phyloP scores from a whole-genome alignment of 2,888 invertebrate species.

The Apamea monoglypha region DNA sequence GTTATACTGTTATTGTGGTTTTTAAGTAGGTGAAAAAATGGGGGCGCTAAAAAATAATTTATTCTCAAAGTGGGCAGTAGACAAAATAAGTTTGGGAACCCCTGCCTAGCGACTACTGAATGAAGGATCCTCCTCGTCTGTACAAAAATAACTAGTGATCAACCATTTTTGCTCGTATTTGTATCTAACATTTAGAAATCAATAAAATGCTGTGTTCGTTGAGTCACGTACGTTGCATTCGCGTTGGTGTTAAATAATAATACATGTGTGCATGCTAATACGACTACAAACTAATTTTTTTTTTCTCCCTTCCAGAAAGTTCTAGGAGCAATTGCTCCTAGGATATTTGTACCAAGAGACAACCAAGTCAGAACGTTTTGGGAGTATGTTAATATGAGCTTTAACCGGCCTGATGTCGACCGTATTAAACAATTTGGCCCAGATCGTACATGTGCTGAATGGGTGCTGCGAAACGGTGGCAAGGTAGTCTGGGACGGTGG shows the following conservation, averaged over 20 bases:
- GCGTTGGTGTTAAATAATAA: background rate
- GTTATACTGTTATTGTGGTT: too few species aligned
- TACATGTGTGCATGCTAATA: background rate
- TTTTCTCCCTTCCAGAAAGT: slow-evolving; percentile 58
- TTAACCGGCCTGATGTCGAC: slow-evolving; percentile 92
- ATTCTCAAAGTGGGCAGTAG: too few species aligned
- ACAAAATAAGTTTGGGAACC: too few species aligned
- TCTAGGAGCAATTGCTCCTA: slow-evolving; percentile 39
- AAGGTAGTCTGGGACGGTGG: slow-evolving; percentile 93
- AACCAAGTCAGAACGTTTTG: slow-evolving; percentile 83
- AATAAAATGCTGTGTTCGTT: slow-evolving; percentile 35
- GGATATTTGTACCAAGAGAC: slow-evolving; percentile 59
- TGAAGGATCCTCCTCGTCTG: too few species aligned
- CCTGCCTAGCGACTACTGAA: too few species aligned
- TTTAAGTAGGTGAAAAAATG: too few species aligned
- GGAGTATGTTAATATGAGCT: slow-evolving; percentile 91
- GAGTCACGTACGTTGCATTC: slow-evolving; percentile 30
- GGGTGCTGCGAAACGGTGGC: slow-evolving; percentile 98
- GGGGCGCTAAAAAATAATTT: too few species aligned
- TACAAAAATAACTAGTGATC: background rate
- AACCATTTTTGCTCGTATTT: too few species aligned
- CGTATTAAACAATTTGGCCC: slow-evolving; percentile 94
- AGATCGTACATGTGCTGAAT: slow-evolving; percentile 98
- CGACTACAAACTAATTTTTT: background rate
- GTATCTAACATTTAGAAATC: background rate